Conservation (phyloP, 2,888 invertebrate genomes). For the Troglohyphantes excavatus region DNA sequence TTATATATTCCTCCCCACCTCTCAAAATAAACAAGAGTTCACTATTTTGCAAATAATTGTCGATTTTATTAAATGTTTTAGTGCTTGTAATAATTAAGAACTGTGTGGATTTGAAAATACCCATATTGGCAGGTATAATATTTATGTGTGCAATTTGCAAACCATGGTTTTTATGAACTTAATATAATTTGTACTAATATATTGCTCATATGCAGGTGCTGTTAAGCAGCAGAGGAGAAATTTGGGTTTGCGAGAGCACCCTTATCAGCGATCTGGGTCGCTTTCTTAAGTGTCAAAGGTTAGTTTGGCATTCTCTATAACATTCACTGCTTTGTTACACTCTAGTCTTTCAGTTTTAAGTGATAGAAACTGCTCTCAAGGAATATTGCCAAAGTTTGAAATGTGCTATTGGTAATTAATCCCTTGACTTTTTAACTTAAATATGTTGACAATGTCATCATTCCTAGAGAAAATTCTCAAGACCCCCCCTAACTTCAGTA, state of each 20-base stretch:
- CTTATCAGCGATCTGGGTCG: constrained; percentile 97
- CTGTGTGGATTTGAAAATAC: constrained; percentile 4
- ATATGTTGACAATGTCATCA: no score
- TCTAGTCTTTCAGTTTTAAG: constrained; percentile 58
- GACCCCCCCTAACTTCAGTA: no score
- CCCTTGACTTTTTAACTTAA: no score
- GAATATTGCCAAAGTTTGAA: neutral
- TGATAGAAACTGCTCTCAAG: neutral
- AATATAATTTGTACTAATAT: constrained; percentile 63
- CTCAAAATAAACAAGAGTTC: no score
- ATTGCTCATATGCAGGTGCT: constrained; percentile 86
- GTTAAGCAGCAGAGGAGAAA: constrained; percentile 91
- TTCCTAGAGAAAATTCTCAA: no score
- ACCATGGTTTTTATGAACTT: constrained; percentile 51
- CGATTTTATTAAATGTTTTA: constrained; percentile 1
- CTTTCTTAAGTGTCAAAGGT: constrained; percentile 85
- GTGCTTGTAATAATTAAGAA: neutral
- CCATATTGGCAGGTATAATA: neutral
- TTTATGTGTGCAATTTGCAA: constrained; percentile 35
- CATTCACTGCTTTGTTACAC: constrained; percentile 56
- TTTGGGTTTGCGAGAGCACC: constrained; percentile 96
- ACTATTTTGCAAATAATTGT: neutral
- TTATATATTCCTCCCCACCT: no score
- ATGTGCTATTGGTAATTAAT: neutral
- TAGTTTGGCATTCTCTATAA: constrained; percentile 62